Base-by-base conservation (phyloP, 2,797 vertebrate species). In the Takifugu ocellatus region DNA sequence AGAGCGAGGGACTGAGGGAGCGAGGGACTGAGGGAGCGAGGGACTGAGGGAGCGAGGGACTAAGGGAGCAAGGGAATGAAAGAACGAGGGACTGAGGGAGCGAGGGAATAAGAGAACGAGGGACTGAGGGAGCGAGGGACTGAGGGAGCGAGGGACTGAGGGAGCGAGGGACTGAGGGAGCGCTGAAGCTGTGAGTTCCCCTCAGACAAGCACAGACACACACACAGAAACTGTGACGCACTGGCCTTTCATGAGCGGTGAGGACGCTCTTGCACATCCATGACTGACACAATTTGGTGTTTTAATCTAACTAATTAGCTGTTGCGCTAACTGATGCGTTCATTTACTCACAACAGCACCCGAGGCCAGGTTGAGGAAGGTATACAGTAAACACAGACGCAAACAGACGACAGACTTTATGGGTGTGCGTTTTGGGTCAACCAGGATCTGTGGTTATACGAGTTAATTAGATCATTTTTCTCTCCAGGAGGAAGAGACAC, bases 171-270 rank as follows among this genome's bases (percentile, higher is more conserved):
- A 17, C 48, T 63, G 49, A 51, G 54, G 45, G 53, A 68, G 51
- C 49, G 65, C 62, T 3, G 3, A 6, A 80, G 56, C 59, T 66
- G 69, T 56, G 76, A 60, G 70, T 74, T 81, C 52, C 49, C 56
- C 68, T 56, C 68, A 70, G 78, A 77, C 90, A 89, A 82, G 87
- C 68, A 80, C 82, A 84, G 83, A 89, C 90, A 88, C 65, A 81
- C 72, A 61, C 58, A 78, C 64, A 81, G 85, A 90, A 88, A 92
- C 87, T 86, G 74, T 90, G 87, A 89, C 77, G 15, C 75, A 81
- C 48, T n/a, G 3, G 8, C 33, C 33, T 33, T 11, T 33, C 3
- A 33, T 33, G 33, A 7, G 63, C 5, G 47, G 56, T 21, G 54
- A 49, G 56, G 56, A 61, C 46, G 54, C 65, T 62, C 54, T 29